Evolutionary conservation across 2,113 vertebrate species (phyloP).

Genomic region (Phalacrocorax carbo): DNA sequence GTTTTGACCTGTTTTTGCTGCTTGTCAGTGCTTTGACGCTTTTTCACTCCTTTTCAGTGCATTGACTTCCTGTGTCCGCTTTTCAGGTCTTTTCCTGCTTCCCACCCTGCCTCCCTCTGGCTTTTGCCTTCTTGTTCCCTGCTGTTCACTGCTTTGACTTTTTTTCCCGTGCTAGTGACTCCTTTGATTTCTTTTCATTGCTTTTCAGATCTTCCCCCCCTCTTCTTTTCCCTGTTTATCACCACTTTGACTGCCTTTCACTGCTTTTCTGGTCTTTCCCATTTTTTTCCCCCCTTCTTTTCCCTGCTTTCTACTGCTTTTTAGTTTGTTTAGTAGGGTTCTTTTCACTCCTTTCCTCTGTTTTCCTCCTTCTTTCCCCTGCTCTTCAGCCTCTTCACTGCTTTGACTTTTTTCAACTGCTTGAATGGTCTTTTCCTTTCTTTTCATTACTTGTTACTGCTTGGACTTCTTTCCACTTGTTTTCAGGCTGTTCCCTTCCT

Average conservation of each 20-base stretch:
- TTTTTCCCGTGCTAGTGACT: not conserved
- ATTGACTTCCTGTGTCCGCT: not conserved
- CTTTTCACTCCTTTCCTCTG: not conserved
- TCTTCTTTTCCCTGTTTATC: not conserved
- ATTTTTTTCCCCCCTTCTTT: not conserved
- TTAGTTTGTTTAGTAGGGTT: not conserved
- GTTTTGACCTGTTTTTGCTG: not conserved
- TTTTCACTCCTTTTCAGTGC: not conserved
- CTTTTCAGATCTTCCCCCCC: not conserved
- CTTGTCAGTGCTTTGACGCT: not conserved
- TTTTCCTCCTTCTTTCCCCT: not conserved
- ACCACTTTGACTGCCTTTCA: not conserved
- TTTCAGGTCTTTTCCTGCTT: not conserved
- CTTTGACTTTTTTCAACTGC: not conserved
- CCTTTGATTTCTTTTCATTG: not conserved
- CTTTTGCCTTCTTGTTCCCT: not conserved
- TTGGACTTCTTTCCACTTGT: not conserved
- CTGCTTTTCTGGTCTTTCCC: not conserved
- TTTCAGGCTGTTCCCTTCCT: not conserved
- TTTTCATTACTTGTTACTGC: not conserved
- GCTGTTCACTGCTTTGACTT: not conserved
- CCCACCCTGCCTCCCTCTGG: rapidly evolving
- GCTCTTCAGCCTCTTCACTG: not conserved
- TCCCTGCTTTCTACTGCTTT: not conserved
- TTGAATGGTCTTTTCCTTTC: not conserved